Conservation (phyloP, 2,888 invertebrate species). For the Macrosiphum euphorbiae region DNA sequence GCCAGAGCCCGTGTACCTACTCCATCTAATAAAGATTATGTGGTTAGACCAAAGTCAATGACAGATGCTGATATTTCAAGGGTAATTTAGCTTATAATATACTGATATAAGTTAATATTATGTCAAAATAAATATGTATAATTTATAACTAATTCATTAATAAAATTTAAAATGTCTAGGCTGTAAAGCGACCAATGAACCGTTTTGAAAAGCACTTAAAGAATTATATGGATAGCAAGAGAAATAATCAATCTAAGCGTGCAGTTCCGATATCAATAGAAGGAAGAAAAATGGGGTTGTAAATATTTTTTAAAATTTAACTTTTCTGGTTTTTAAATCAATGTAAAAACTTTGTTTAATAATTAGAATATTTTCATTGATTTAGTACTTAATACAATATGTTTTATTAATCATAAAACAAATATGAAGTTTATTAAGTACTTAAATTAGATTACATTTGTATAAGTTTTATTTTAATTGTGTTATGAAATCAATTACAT, state of each 20-base stretch:
- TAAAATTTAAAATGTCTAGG: slow-evolving; percentile 71
- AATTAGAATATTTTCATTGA: slow-evolving; percentile 25
- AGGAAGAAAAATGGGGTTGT: slow-evolving; percentile 95
- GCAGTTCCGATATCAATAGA: slow-evolving; percentile 97
- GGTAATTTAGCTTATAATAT: slow-evolving; percentile 73
- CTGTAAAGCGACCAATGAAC: slow-evolving; percentile 86
- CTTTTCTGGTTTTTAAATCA: neutral
- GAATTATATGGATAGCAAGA: slow-evolving; percentile 87
- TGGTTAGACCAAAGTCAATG: slow-evolving; percentile 92
- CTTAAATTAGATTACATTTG: slow-evolving; percentile 66
- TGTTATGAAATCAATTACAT: neutral
- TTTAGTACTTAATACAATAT: slow-evolving; percentile 17
- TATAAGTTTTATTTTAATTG: neutral
- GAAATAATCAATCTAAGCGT: slow-evolving; percentile 80
- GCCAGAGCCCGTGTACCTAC: slow-evolving; percentile 93
- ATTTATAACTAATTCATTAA: slow-evolving; percentile 55
- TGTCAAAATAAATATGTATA: slow-evolving; percentile 13
- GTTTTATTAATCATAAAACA: neutral
- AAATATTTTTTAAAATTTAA: slow-evolving; percentile 70
- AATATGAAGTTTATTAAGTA: slow-evolving; percentile 55
- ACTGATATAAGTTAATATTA: slow-evolving; percentile 31
- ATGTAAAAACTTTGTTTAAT: neutral
- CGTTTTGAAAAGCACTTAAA: slow-evolving; percentile 94
- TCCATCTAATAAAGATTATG: slow-evolving; percentile 97
- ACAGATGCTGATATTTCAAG: slow-evolving; percentile 88